Evolutionary conservation across 2,888 invertebrate species (phyloP).

Genomic region (Sepioteuthis lessoniana): DNA sequence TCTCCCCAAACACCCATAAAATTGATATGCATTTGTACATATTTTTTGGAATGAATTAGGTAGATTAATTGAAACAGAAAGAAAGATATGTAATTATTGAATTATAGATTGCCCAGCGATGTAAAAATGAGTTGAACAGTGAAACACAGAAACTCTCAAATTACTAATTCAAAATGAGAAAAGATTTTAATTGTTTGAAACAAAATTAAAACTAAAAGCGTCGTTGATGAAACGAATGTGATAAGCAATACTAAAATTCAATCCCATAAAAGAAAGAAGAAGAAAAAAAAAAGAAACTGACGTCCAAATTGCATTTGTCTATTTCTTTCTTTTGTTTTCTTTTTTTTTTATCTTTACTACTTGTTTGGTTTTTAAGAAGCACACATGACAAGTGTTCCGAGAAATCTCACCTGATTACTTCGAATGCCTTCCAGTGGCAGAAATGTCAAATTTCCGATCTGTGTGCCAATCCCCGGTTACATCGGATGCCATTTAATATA

Average conservation of each 20-base stretch:
- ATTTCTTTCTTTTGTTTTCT: background rate
- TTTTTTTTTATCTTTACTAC: background rate
- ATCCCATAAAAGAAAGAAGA: background rate
- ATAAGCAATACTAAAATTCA: background rate
- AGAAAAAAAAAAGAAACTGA: background rate
- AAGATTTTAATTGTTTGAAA: background rate
- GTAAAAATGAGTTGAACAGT: too few relatives aligned
- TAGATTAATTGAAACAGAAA: too few relatives aligned
- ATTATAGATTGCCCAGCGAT: too few relatives aligned
- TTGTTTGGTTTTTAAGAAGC: background rate
- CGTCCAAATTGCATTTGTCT: too few relatives aligned
- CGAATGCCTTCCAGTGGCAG: background rate
- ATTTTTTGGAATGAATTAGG: too few relatives aligned
- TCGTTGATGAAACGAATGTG: background rate
- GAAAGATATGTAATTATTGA: too few relatives aligned
- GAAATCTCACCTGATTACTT: constrained; percentile 16
- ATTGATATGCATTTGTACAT: too few relatives aligned
- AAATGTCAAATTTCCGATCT: constrained; percentile 33
- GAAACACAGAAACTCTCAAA: too few relatives aligned
- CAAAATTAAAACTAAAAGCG: background rate
- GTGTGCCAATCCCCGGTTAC: background rate
- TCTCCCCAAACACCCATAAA: too few relatives aligned
- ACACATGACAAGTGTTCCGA: background rate
- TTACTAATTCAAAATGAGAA: too few relatives aligned
- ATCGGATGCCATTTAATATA: constrained; percentile 33